Evolutionary conservation across 1,140 invertebrate genomes (phyloP).

Genomic region (Oryctes rhinoceros): DNA sequence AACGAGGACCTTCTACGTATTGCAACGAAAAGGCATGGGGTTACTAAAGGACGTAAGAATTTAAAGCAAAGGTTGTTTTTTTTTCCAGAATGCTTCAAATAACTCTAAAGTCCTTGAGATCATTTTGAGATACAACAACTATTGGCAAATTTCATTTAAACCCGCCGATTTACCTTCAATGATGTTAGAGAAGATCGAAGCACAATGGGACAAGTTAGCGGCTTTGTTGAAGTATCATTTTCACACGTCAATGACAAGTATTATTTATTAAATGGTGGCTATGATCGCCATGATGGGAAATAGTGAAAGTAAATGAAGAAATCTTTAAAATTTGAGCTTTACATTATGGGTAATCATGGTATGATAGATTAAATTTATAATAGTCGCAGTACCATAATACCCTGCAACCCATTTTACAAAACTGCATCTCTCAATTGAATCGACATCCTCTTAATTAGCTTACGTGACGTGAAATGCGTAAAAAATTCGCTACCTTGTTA

Average conservation of each 20-base stretch:
- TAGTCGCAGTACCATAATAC: too few relatives aligned
- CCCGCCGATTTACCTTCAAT: conserved; percentile 46
- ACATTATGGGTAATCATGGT: conserved; percentile 43
- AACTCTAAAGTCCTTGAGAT: not conserved
- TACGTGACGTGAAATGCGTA: too few relatives aligned
- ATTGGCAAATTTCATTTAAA: conserved; percentile 7
- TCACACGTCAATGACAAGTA: conserved; percentile 60
- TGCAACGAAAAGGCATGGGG: conserved; percentile 61
- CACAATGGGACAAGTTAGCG: conserved; percentile 49
- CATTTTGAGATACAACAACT: not conserved
- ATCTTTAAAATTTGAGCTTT: not conserved
- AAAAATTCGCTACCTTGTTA: too few relatives aligned
- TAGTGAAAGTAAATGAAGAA: conserved; percentile 57
- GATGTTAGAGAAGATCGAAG: conserved; percentile 59
- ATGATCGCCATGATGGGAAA: conserved; percentile 65
- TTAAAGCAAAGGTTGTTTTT: conserved; percentile 50
- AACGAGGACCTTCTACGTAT: conserved; percentile 64
- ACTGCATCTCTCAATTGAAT: too few relatives aligned
- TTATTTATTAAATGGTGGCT: conserved; percentile 65
- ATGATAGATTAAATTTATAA: too few relatives aligned
- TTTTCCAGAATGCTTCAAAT: not conserved
- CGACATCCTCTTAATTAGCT: too few relatives aligned
- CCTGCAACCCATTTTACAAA: too few relatives aligned
- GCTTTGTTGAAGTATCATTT: conserved; percentile 58
- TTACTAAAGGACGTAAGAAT: not conserved